Conservation (phyloP, 1,140 invertebrate genomes). For the Grapholita molesta region DNA sequence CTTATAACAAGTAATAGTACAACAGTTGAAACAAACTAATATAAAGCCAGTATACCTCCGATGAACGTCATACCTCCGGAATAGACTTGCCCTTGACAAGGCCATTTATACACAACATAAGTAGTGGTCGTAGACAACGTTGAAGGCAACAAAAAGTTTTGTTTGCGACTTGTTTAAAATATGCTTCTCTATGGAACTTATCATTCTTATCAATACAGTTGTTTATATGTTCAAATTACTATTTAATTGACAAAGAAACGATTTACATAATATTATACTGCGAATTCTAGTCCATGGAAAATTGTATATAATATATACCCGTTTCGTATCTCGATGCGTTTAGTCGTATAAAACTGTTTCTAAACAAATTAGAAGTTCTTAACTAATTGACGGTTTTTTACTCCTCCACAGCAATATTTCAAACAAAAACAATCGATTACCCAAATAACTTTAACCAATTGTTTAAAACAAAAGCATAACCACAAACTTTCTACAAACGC, state of each 20-base stretch:
- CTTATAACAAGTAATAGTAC: too few species aligned
- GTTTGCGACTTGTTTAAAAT: not conserved
- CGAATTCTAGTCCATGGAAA: too few species aligned
- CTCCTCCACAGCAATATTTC: not conserved
- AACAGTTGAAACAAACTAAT: not conserved
- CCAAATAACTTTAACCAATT: not conserved
- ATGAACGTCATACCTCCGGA: not conserved
- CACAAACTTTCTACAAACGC: conserved; percentile 7
- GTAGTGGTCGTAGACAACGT: not conserved
- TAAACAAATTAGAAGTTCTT: too few species aligned
- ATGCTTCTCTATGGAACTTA: not conserved
- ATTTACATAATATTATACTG: too few species aligned
- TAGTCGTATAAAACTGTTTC: too few species aligned
- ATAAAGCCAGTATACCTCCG: not conserved
- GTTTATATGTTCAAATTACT: too few species aligned
- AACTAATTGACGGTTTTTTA: not conserved
- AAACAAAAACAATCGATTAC: not conserved
- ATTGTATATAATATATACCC: too few species aligned
- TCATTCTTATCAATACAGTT: not conserved
- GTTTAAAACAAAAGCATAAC: conserved; percentile 16
- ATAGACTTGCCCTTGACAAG: conserved; percentile 16
- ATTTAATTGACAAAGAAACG: too few species aligned
- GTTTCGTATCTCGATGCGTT: too few species aligned
- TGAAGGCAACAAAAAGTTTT: conserved; percentile 1
- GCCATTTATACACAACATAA: conserved; percentile 1